Evolutionary conservation across 2,888 invertebrate genomes (phyloP).

Genomic region (Petrolisthes manimaculis): DNA sequence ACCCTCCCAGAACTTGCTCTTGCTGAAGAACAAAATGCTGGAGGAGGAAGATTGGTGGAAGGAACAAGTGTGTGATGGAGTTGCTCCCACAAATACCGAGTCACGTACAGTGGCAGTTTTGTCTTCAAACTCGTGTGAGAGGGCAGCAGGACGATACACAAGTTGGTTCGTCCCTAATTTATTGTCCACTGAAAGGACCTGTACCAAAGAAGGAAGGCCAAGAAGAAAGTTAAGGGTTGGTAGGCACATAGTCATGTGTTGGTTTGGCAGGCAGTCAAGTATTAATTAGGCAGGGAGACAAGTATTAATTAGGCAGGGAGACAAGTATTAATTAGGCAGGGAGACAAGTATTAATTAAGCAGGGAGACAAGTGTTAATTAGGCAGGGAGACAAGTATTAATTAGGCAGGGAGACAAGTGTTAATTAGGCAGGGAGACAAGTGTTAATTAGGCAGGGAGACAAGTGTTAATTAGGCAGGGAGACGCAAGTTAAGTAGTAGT

Average conservation of each 20-base stretch:
- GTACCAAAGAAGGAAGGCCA: background rate
- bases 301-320: no score
- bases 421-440: background rate
- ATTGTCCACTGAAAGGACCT: slow-evolving; percentile 33
- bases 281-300: no score
- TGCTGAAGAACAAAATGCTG: background rate
- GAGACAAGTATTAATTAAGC: no score
- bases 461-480: background rate
- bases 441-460: background rate
- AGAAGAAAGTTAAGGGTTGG: no score
- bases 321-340: no score
- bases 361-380: no score
- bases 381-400: no score
- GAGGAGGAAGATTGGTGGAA: slow-evolving; percentile 24
- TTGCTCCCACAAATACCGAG: slow-evolving; percentile 36
- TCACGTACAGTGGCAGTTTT: slow-evolving; percentile 24
- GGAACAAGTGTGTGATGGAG: slow-evolving; percentile 41
- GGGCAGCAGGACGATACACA: slow-evolving; percentile 21
- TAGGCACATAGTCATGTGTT: no score
- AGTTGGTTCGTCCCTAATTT: slow-evolving; percentile 30
- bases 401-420: background rate
- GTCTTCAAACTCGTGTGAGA: background rate
- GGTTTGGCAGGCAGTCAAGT: no score
- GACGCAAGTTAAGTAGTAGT: background rate
- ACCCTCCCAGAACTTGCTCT: background rate